Conservation (phyloP, 2,888 invertebrate genomes). For the Callosobruchus maculatus region DNA sequence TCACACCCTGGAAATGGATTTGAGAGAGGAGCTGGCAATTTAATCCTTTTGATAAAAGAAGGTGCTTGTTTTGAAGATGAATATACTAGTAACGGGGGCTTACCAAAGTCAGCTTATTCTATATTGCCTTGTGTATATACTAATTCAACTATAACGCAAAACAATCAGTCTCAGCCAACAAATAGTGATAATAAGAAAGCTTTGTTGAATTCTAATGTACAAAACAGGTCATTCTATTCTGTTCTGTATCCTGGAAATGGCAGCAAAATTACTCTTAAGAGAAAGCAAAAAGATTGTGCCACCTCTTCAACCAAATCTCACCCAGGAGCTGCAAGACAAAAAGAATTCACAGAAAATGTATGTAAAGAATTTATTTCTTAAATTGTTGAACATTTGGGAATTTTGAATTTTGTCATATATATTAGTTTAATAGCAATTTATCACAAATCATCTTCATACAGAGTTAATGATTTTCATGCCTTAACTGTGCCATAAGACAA, state of each 20-base stretch:
- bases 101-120: constrained; percentile 71
- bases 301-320: constrained; percentile 17
- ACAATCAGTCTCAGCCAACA: constrained; percentile 44
- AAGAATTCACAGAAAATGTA: constrained; percentile 37
- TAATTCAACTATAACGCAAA: constrained; percentile 49
- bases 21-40: constrained; percentile 55
- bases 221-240: constrained; percentile 65
- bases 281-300: constrained; percentile 55
- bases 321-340: constrained; percentile 24
- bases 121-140: constrained; percentile 72
- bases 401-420: no score
- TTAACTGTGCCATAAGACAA: no score
- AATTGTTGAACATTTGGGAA: no score
- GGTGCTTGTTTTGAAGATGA: constrained; percentile 76
- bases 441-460: no score
- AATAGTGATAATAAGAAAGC: constrained; percentile 24
- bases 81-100: constrained; percentile 67
- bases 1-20: constrained; percentile 55
- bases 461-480: no score
- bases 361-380: no score
- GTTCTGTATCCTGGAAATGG: constrained; percentile 77
- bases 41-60: constrained; percentile 74
- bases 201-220: constrained; percentile 31
- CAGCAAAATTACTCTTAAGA: constrained; percentile 79
- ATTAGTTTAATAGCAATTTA: no score